A percentile compares a stretch with the other conserved stretches of the same genome.
phyloP scores from a whole-genome alignment of 2,888 invertebrate species.

The Poecilus cupreus region DNA sequence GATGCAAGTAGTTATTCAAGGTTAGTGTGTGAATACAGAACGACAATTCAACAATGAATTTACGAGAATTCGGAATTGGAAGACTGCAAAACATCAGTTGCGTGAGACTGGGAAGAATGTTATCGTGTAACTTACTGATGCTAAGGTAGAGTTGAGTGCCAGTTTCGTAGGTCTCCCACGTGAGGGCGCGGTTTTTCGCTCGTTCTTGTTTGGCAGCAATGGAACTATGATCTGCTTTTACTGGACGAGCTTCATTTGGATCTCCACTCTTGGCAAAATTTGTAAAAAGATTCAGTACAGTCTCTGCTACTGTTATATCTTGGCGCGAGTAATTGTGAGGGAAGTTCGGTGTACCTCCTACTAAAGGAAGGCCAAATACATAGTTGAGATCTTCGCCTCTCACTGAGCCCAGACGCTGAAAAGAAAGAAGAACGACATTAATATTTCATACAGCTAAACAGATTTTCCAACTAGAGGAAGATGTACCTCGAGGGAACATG shows the following conservation, averaged over 20 bases:
- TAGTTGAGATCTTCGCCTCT: constrained; percentile 86
- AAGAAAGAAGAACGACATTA: constrained; percentile 51
- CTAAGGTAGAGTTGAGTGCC: constrained; percentile 86
- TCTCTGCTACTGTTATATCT: constrained; percentile 84
- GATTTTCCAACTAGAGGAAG: neutral
- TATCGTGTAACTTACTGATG: constrained; percentile 80
- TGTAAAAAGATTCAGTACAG: constrained; percentile 83
- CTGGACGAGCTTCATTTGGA: constrained; percentile 75
- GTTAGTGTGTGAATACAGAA: too few relatives aligned
- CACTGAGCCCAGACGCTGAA: constrained; percentile 83
- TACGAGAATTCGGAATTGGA: too few relatives aligned
- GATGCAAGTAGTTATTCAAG: too few relatives aligned
- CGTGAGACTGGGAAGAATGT: neutral
- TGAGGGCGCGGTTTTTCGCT: constrained; percentile 77
- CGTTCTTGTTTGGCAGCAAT: constrained; percentile 75
- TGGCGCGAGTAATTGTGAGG: constrained; percentile 84
- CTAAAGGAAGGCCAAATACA: constrained; percentile 84
- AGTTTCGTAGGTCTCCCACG: constrained; percentile 88
- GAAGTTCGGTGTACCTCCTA: constrained; percentile 79
- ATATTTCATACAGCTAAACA: neutral
- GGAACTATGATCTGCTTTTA: constrained; percentile 72
- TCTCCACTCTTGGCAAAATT: constrained; percentile 88
- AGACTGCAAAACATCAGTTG: too few relatives aligned
- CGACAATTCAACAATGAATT: too few relatives aligned
- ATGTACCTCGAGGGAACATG: too few relatives aligned